Percentiles rank a stretch among this genome's conserved stretches.
These are phyloP conservation scores for Armadillidium nasatum DNA, from an alignment of 1,140 invertebrate genomes.

Conservation along the genomic window DNA sequence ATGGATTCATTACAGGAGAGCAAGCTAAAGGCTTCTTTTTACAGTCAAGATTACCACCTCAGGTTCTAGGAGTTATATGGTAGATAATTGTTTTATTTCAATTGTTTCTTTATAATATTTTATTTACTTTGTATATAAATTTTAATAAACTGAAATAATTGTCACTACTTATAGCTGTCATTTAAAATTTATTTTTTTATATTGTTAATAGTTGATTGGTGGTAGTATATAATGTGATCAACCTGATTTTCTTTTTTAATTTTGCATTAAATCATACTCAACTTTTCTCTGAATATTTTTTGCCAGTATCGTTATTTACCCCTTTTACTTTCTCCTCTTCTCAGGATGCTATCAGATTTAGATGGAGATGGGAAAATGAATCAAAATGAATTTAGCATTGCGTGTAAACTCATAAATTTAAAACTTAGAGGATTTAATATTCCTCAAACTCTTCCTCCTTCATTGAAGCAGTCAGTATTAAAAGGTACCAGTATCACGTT, in stretches of 20 bases:
- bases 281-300: not conserved
- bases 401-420: slow-evolving; percentile 92
- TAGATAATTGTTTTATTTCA: slow-evolving; percentile 48
- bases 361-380: slow-evolving; percentile 96
- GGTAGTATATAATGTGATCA: too few relatives aligned
- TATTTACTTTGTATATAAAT: too few relatives aligned
- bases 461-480: slow-evolving; percentile 52
- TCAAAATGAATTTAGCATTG: slow-evolving; percentile 93
- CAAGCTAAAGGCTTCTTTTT: slow-evolving; percentile 93
- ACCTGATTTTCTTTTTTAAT: not conserved
- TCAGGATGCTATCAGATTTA: slow-evolving; percentile 84
- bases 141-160: too few relatives aligned
- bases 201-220: too few relatives aligned
- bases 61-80: slow-evolving; percentile 90
- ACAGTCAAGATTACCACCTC: slow-evolving; percentile 81
- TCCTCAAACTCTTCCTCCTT: slow-evolving; percentile 74
- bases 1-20: slow-evolving; percentile 82
- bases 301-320: not conserved
- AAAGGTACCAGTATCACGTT: not conserved
- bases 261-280: not conserved
- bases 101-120: too few relatives aligned
- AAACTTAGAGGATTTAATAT: slow-evolving; percentile 87
- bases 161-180: too few relatives aligned
- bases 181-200: too few relatives aligned
- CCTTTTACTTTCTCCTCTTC: slow-evolving; percentile 45